phyloP scores from a whole-genome alignment of 2,797 vertebrate species.

The Siniperca obscura region DNA sequence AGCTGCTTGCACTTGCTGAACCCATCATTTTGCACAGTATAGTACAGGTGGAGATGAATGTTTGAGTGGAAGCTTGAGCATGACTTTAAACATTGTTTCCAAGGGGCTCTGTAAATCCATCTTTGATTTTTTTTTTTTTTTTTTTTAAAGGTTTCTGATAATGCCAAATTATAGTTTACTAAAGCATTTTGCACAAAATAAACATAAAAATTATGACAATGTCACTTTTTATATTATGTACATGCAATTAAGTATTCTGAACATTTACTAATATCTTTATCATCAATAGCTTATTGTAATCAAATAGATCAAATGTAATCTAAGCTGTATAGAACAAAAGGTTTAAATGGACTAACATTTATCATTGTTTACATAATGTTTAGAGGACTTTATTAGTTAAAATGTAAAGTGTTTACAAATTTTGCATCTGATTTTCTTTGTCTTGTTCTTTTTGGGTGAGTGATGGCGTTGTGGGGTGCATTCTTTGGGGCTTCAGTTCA shows the following conservation, averaged over 20 bases:
- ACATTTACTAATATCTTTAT: slow-evolving; percentile 86
- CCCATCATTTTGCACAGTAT: slow-evolving; percentile 86
- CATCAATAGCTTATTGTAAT: slow-evolving; percentile 84
- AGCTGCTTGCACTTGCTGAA: slow-evolving; percentile 86
- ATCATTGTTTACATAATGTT: slow-evolving; percentile 86
- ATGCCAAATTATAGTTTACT: slow-evolving; percentile 94
- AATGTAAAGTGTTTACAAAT: slow-evolving; percentile 86
- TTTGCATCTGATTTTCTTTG: slow-evolving; percentile 69
- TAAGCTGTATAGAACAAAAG: slow-evolving; percentile 81
- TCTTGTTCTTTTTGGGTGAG: slow-evolving; percentile 45
- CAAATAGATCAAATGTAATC: slow-evolving; percentile 86
- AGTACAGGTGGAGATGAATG: slow-evolving; percentile 74
- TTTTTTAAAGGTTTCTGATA: slow-evolving; percentile 85
- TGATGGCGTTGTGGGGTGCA: background rate
- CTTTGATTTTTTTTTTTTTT: slow-evolving; percentile 50
- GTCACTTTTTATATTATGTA: slow-evolving; percentile 89
- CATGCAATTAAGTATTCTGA: slow-evolving; percentile 86
- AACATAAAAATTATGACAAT: slow-evolving; percentile 81
- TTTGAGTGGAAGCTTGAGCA: slow-evolving; percentile 68
- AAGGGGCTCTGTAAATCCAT: slow-evolving; percentile 70
- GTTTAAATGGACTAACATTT: slow-evolving; percentile 80
- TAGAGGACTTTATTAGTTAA: slow-evolving; percentile 73
- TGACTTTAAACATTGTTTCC: slow-evolving; percentile 65
- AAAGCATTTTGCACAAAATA: slow-evolving; percentile 92
- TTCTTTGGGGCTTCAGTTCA: slow-evolving; percentile 50